phyloP scores from a whole-genome alignment of 2,113 vertebrate genomes.

The Muntiacus muntjak region DNA sequence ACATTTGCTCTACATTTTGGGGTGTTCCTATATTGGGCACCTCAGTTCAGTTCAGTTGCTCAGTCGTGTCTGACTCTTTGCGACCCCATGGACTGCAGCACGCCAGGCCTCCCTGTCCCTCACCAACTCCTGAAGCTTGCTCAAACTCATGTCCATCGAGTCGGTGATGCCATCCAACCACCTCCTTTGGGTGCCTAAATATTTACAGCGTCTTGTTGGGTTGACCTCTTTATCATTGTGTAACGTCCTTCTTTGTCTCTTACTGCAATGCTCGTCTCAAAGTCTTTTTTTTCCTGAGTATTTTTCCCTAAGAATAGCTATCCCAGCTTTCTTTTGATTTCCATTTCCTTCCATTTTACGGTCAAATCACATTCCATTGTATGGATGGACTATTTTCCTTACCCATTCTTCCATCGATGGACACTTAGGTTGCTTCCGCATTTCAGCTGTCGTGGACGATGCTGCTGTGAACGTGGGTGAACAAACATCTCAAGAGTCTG shows the following conservation, averaged over 20 bases:
- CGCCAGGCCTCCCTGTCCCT: background rate
- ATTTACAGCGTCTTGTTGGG: fast-evolving
- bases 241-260: too few relatives aligned
- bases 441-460: fast-evolving
- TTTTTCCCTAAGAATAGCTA: background rate
- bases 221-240: fast-evolving
- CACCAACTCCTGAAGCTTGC: background rate
- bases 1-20: background rate
- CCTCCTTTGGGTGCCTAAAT: background rate
- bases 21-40: background rate
- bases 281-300: background rate
- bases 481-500: background rate
- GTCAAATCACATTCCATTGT: background rate
- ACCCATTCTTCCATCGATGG: fast-evolving
- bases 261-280: too few relatives aligned
- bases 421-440: background rate
- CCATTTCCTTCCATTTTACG: background rate
- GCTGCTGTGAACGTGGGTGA: background rate
- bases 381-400: fast-evolving
- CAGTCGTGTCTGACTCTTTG: background rate
- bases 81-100: background rate
- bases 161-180: background rate
- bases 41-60: background rate
- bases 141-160: background rate
- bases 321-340: background rate